phyloP scores from a whole-genome alignment of 2,888 invertebrate species.

The Spialia ferax region DNA sequence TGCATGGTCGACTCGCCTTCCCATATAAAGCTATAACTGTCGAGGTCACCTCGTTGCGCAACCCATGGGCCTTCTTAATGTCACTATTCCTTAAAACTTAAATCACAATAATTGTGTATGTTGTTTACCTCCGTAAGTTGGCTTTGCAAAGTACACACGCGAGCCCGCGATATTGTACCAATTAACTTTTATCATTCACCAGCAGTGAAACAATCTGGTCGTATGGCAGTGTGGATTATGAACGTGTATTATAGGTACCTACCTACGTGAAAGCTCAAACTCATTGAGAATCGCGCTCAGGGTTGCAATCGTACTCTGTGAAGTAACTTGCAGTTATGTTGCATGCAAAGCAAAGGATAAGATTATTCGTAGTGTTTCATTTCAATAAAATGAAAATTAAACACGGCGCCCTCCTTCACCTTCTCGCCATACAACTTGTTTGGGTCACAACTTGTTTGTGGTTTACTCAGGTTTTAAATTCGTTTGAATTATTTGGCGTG shows the following conservation, averaged over 20 bases:
- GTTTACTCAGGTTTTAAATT: too few species aligned
- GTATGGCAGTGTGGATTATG: slow-evolving; percentile 20
- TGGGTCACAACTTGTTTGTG: too few species aligned
- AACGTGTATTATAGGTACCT: too few species aligned
- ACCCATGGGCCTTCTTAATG: slow-evolving; percentile 59
- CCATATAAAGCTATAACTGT: slow-evolving; percentile 77
- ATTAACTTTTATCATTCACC: slow-evolving; percentile 35
- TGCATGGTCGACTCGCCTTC: slow-evolving; percentile 63
- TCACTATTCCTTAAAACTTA: slow-evolving; percentile 32
- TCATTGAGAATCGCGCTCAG: slow-evolving; percentile 35
- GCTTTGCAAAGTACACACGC: slow-evolving; percentile 10
- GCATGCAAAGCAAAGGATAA: slow-evolving; percentile 4
- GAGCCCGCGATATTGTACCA: slow-evolving; percentile 26
- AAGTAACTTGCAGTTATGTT: slow-evolving; percentile 21
- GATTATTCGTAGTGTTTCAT: too few species aligned
- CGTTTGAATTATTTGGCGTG: slow-evolving; percentile 64
- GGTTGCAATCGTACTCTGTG: slow-evolving; percentile 21
- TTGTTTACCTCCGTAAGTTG: slow-evolving; percentile 35
- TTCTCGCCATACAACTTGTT: too few species aligned
- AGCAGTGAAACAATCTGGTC: slow-evolving; percentile 15
- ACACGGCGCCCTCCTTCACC: too few species aligned
- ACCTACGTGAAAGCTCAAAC: slow-evolving; percentile 31
- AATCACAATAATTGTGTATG: slow-evolving; percentile 30
- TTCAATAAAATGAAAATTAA: not conserved
- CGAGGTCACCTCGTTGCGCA: slow-evolving; percentile 73